These are phyloP conservation scores for Escarpia spicata DNA, from an alignment of 2,888 invertebrate species.

Conservation along the genomic window DNA sequence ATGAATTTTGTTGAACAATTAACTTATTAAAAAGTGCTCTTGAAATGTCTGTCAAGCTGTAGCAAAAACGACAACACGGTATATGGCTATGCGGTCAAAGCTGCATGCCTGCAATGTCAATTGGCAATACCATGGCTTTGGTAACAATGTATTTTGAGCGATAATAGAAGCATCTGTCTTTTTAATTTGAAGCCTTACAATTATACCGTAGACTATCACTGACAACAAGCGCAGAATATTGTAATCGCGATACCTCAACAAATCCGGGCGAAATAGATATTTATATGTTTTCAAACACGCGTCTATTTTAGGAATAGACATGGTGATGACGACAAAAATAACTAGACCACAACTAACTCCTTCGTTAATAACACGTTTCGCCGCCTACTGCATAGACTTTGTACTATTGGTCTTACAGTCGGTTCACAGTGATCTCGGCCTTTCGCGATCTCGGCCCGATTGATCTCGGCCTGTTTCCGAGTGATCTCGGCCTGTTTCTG, in stretches of 20 bases:
- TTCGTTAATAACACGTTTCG: neutral
- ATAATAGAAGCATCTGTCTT: neutral
- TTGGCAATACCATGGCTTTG: too few relatives aligned
- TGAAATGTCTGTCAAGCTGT: neutral
- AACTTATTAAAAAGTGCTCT: neutral
- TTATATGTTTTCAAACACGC: constrained; percentile 29
- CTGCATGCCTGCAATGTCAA: too few relatives aligned
- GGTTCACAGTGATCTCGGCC: too few relatives aligned
- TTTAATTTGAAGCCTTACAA: neutral
- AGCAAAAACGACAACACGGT: too few relatives aligned
- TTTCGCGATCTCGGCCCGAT: too few relatives aligned
- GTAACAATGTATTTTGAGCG: neutral
- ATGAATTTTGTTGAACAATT: neutral
- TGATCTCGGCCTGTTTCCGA: too few relatives aligned
- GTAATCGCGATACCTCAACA: constrained; percentile 25
- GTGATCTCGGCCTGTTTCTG: too few relatives aligned
- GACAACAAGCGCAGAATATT: neutral
- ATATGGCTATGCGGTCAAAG: neutral
- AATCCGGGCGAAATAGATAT: constrained; percentile 25
- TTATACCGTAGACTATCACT: neutral
- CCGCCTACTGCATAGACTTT: too few relatives aligned
- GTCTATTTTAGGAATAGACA: constrained; percentile 18
- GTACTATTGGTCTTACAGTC: too few relatives aligned
- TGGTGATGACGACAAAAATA: neutral
- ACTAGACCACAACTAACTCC: neutral